phyloP scores from a whole-genome alignment of 1,140 invertebrate species.

The Lineus longissimus region DNA sequence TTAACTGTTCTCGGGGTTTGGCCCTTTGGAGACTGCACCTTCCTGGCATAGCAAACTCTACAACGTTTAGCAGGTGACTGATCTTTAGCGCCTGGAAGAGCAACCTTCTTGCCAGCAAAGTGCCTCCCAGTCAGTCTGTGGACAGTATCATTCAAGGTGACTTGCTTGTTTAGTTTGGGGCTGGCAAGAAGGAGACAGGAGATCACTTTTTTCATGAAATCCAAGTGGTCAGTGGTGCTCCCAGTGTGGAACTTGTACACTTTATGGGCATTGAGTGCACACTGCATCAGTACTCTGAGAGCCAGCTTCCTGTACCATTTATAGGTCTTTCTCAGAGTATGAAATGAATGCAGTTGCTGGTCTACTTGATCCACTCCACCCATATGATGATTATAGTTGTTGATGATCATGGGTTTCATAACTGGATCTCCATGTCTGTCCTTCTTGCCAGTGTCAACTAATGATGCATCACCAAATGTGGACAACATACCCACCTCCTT shows the following conservation, averaged over 20 bases:
- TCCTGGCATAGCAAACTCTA: not conserved
- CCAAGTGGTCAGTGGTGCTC: not conserved
- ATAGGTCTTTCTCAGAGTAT: not conserved
- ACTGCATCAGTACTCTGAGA: not conserved
- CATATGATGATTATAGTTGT: conserved; percentile 1
- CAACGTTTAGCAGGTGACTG: not conserved
- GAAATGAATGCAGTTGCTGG: not conserved
- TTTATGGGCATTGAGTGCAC: conserved; percentile 2
- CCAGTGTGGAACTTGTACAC: not conserved
- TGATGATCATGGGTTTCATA: not conserved
- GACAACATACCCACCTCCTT: not conserved
- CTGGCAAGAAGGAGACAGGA: not conserved
- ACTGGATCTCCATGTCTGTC: not conserved
- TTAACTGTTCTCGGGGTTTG: not conserved
- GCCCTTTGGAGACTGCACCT: not conserved
- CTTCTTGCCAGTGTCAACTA: conserved; percentile 1
- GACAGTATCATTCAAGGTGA: not conserved
- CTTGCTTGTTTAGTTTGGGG: conserved; percentile 3
- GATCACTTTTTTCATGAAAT: not conserved
- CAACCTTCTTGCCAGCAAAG: not conserved
- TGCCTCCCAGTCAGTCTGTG: not conserved
- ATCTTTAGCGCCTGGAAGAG: not conserved
- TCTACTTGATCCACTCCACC: conserved; percentile 1
- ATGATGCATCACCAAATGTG: not conserved
- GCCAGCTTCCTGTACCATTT: conserved; percentile 1